phyloP scores from a whole-genome alignment of 1,140 invertebrate species.

The Pissodes strobi region DNA sequence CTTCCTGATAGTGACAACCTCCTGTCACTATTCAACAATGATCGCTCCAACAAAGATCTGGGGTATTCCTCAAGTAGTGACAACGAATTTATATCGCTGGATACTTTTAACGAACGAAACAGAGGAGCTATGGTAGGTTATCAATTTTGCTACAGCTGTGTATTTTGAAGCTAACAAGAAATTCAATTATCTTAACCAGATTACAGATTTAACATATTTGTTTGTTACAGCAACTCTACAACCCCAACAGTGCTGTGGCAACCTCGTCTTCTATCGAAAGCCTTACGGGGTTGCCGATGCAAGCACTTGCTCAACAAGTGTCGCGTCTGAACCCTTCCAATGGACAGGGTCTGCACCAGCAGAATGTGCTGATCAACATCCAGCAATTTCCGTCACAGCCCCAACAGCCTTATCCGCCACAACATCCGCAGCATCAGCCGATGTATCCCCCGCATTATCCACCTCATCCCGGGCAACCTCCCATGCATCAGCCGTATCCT shows the following conservation, averaged over 20 bases:
- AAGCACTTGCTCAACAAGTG: conserved; percentile 54
- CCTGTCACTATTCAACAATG: conserved; percentile 51
- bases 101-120: conserved; percentile 49
- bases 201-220: too few relatives aligned
- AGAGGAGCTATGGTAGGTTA: conserved; percentile 40
- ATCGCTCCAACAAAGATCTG: conserved; percentile 52
- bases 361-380: conserved; percentile 56
- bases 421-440: conserved; percentile 45
- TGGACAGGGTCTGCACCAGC: conserved; percentile 50
- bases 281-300: conserved; percentile 51
- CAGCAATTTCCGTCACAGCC: conserved; percentile 53
- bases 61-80: conserved; percentile 51
- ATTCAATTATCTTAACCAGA: too few relatives aligned
- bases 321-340: conserved; percentile 47
- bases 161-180: too few relatives aligned
- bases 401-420: conserved; percentile 47
- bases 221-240: conserved; percentile 53
- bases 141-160: too few relatives aligned
- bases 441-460: conserved; percentile 39
- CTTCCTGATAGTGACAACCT: conserved; percentile 46
- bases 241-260: conserved; percentile 29
- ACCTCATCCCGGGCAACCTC: conserved; percentile 44
- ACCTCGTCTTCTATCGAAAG: conserved; percentile 43
- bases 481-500: conserved; percentile 47
- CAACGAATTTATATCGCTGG: conserved; percentile 52